phyloP scores from a whole-genome alignment of 2,888 invertebrate genomes.

The Eremobia ochroleuca region DNA sequence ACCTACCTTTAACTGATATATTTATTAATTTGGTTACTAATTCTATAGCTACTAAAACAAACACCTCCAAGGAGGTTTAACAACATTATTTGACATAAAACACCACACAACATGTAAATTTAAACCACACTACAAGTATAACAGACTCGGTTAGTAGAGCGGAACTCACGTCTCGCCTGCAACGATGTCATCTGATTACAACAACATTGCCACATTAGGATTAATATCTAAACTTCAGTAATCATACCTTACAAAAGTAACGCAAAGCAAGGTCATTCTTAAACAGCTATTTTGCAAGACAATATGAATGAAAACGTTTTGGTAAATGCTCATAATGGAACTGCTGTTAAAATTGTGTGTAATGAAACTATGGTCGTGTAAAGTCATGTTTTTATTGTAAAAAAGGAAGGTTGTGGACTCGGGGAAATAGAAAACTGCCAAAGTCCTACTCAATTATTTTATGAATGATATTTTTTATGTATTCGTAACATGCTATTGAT shows the following conservation, averaged over 20 bases:
- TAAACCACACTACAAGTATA: constrained; percentile 65
- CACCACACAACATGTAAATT: constrained; percentile 63
- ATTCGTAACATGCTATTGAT: constrained; percentile 12
- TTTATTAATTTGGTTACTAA: neutral
- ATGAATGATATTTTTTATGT: constrained; percentile 30
- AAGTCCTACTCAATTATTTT: constrained; percentile 19
- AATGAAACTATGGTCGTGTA: constrained; percentile 33
- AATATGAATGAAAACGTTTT: constrained; percentile 66
- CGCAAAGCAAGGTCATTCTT: constrained; percentile 79
- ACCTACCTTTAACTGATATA: neutral
- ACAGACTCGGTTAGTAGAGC: constrained; percentile 82
- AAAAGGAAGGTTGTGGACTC: constrained; percentile 44
- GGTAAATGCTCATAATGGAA: constrained; percentile 54
- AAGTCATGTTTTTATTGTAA: constrained; percentile 29
- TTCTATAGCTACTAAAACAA: neutral
- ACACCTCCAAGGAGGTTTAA: neutral
- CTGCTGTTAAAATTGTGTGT: constrained; percentile 47
- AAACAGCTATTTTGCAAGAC: constrained; percentile 69
- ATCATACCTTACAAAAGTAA: constrained; percentile 77
- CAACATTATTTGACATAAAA: constrained; percentile 49
- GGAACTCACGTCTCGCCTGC: constrained; percentile 75
- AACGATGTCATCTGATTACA: constrained; percentile 79
- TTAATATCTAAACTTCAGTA: constrained; percentile 86
- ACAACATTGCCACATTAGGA: constrained; percentile 80
- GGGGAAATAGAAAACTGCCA: constrained; percentile 39